Evolutionary conservation across 2,113 vertebrate species (phyloP), one percentile per base, ranked within the genome.

Genomic region (Otolemur garnettii): DNA sequence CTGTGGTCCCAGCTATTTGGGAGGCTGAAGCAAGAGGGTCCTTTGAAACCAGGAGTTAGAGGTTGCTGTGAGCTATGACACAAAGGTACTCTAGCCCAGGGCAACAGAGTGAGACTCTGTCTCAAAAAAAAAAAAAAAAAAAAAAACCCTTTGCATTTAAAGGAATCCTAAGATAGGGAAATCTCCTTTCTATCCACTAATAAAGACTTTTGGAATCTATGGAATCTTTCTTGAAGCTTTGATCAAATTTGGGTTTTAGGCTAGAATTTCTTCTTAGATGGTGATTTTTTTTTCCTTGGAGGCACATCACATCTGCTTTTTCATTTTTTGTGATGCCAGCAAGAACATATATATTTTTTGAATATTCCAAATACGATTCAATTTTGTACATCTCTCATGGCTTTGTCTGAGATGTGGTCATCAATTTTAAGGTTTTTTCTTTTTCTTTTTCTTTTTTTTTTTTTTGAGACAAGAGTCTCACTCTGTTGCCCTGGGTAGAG

Each of bases 121-220:
- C 45, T 50, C 45, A 50, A 50, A 50, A 50, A 8, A 50, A 50
- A 6, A 50, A 50, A 6, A 50, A 50, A 6, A 50, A 50, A 4
- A 50, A 50, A 68, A 90, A 96, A 96, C 95, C 94, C 96, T 97
- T 96, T 97, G 96, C 85, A 90, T 96, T 96, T 90, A 91, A 86
- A 94, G 68, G 96, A 97, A 94, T 96, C 93, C 86, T 93, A 80
- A 94, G 93, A 96, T 94, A 91, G 92, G 69, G 91, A 93, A 96
- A 93, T 97, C 88, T 74, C 91, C 77, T 90, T 97, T 96, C 95
- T 96, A 90, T 95, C 93, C 96, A 85, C 93, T 82, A 74, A 89
- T 87, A 94, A 95, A 97, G 94, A 84, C 91, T 88, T 92, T 78
- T 92, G 93, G 96, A 97, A 95, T 97, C 88, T 80, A 26, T 78